Evolutionary conservation across 2,113 vertebrate genomes (phyloP).

Genomic region (Ctenomys sociabilis): DNA sequence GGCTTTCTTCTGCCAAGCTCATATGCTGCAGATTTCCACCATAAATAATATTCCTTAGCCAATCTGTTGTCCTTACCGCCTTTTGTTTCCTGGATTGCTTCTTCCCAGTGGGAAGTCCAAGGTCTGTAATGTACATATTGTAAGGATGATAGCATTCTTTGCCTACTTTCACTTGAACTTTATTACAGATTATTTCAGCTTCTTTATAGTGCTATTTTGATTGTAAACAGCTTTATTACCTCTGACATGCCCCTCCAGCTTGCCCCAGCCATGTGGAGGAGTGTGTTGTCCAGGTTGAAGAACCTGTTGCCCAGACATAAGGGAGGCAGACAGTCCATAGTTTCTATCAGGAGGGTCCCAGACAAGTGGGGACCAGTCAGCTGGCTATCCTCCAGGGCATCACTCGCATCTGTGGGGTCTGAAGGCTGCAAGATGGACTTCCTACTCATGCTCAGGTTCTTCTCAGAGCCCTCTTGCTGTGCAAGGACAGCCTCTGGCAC

Average conservation of each 20-base stretch:
- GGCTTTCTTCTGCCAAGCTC: slow-evolving; percentile 86
- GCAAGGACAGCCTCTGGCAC: neutral
- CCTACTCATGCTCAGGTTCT: neutral
- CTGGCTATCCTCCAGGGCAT: neutral
- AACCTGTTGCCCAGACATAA: neutral
- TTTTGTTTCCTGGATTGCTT: slow-evolving; percentile 90
- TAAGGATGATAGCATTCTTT: slow-evolving; percentile 87
- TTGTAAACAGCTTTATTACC: slow-evolving; percentile 90
- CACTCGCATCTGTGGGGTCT: neutral
- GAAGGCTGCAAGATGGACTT: neutral
- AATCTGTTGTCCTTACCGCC: slow-evolving; percentile 81
- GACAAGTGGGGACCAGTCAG: neutral
- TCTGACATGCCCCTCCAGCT: slow-evolving; percentile 63
- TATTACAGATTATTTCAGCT: slow-evolving; percentile 87
- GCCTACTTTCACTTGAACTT: slow-evolving; percentile 91
- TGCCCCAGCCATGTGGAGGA: too few species aligned
- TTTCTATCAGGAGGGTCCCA: neutral
- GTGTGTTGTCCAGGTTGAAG: too few species aligned
- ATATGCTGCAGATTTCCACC: slow-evolving; percentile 94
- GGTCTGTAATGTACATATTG: slow-evolving; percentile 89
- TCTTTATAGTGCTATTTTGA: slow-evolving; percentile 84
- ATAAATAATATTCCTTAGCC: slow-evolving; percentile 91
- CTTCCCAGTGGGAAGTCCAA: slow-evolving; percentile 93
- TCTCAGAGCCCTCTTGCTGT: neutral
- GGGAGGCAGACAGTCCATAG: neutral